Conservation (phyloP, 2,888 invertebrate genomes). For the Ellobium chinense region DNA sequence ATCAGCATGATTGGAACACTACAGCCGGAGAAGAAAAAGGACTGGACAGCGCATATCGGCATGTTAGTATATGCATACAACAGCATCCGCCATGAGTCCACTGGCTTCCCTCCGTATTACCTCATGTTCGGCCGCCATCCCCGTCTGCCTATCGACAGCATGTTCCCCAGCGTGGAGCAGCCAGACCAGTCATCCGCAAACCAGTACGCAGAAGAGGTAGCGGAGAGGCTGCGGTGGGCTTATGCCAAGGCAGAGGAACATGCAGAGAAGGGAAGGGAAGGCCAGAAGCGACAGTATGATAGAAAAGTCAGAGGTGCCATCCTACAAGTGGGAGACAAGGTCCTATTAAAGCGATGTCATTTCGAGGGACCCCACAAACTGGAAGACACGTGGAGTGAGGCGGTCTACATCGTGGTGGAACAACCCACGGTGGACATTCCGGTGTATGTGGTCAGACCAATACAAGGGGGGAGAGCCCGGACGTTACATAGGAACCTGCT, state of each 20-base stretch:
- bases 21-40: conserved; percentile 39
- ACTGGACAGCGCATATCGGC: conserved; percentile 48
- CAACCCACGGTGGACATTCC: no score
- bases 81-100: conserved; percentile 46
- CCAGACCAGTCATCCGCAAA: not conserved
- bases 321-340: conserved; percentile 21
- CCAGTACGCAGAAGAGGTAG: conserved; percentile 11
- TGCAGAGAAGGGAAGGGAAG: not conserved
- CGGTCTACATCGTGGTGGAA: no score
- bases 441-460: no score
- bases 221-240: conserved; percentile 9
- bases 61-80: conserved; percentile 45
- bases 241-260: conserved; percentile 12
- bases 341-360: conserved; percentile 1
- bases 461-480: no score
- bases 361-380: no score
- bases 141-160: conserved; percentile 47
- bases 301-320: conserved; percentile 5
- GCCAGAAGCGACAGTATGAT: conserved; percentile 27
- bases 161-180: no score
- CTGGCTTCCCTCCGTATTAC: conserved; percentile 49
- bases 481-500: no score
- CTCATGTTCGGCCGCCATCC: no score
- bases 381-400: no score
- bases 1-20: conserved; percentile 47